These are phyloP conservation scores for Pseudococcus jackbeardsleyi DNA, from an alignment of 2,888 invertebrate genomes.

Conservation along the genomic window DNA sequence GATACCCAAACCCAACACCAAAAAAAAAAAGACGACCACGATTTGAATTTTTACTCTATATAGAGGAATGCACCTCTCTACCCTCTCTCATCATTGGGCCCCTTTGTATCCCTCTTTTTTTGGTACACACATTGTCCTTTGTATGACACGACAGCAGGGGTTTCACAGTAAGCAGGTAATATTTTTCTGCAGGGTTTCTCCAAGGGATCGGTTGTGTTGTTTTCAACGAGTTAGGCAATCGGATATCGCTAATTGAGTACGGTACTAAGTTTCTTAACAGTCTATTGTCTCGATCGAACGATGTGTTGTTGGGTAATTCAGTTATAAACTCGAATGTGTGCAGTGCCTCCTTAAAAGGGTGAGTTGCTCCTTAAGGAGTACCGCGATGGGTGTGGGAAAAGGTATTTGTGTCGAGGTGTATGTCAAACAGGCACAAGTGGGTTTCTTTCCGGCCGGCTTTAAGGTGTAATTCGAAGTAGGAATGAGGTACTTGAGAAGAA, in stretches of 20 bases:
- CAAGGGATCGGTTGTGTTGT: conserved; percentile 18
- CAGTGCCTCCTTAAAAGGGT: background rate
- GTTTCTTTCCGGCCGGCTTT: background rate
- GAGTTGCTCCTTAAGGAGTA: background rate
- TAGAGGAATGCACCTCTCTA: background rate
- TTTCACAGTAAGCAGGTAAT: conserved; percentile 10
- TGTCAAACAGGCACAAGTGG: background rate
- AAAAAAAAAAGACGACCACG: background rate
- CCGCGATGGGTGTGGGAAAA: conserved; percentile 4
- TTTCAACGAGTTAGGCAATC: background rate
- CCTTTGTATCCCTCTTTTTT: background rate
- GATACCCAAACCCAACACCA: background rate
- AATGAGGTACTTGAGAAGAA: no score
- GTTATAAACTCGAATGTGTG: background rate
- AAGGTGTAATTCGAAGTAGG: background rate
- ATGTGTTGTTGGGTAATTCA: background rate
- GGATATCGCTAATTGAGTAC: conserved; percentile 28
- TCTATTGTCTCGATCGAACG: conserved; percentile 14
- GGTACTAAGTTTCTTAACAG: conserved; percentile 2
- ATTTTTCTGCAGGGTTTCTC: background rate
- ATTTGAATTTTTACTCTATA: conserved; percentile 2
- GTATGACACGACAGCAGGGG: background rate
- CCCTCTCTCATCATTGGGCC: background rate
- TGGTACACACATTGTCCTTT: background rate
- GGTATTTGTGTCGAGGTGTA: background rate